Evolutionary conservation across 1,140 invertebrate species (phyloP), one percentile per base, ranked within the genome.

Genomic region (Drosophila navojoa): DNA sequence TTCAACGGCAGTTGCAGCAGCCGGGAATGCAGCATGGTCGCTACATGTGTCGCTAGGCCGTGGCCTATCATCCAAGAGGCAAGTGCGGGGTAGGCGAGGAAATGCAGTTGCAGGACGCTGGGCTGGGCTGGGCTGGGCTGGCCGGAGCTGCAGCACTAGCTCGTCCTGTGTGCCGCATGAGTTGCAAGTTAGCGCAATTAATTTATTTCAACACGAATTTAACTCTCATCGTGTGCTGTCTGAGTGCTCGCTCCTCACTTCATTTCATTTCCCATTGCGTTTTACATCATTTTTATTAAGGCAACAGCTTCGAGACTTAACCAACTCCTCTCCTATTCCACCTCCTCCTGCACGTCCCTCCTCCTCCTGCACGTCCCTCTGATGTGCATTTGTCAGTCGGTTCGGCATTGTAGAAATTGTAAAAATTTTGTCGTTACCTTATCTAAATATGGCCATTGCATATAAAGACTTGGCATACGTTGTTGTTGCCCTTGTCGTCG

Each of bases 161-260:
- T 42, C 32, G 47, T 50, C 58, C 52, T 73, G 55, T 55, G 71
- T 87, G 82, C 84, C 82, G 79, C 84, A 89, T 89, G 84, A 89
- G 84, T 89, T 90, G 84, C 84, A 89, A 89, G 84, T 89, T 89
- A 89, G 84, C 84, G 84, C 84, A 89, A 89, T 89, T 89, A 89
- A 89, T 89, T 89, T 89, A 89, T 89, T 89, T 89, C 84, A 89
- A 89, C 84, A 89, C 84, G 84, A 89, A 90, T 89, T 89, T 89
- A 90, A 80, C 84, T 89, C 84, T 89, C 85, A 89, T 89, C 85
- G 60, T 79, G 53, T 79, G 68, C 57, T 74, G 77, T 70, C 72
- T 78, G 62, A 78, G 64, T 72, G 64, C 64, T 58, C 62, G 54
- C 80, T 63, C 76, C 82, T 62, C 69, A 61, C 76, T 66, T 60